These are phyloP conservation scores for Linepithema humile DNA, from an alignment of 1,140 invertebrate genomes.

Conservation along the genomic window DNA sequence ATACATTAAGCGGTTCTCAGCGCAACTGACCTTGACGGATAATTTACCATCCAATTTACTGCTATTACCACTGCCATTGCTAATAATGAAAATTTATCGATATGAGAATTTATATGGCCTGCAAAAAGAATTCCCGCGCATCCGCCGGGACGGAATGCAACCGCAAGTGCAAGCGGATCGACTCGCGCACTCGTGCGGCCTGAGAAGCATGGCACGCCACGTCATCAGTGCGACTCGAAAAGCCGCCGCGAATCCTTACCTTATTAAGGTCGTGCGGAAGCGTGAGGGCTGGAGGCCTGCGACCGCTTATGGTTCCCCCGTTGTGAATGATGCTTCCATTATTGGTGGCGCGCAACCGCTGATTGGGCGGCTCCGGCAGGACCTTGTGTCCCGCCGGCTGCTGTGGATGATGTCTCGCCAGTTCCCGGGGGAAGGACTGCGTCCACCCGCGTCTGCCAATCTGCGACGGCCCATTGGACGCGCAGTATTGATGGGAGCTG, in stretches of 20 bases:
- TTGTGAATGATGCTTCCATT: slow-evolving; percentile 92
- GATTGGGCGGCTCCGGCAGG: slow-evolving; percentile 87
- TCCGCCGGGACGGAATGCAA: no score
- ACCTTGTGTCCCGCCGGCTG: slow-evolving; percentile 86
- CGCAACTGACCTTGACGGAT: not conserved
- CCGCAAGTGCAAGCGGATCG: not conserved
- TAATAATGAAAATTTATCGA: not conserved
- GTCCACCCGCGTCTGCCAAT: slow-evolving; percentile 79
- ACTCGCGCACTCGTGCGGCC: not conserved
- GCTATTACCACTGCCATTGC: not conserved
- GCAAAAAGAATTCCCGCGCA: not conserved
- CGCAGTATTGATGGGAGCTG: slow-evolving; percentile 68
- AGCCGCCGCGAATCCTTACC: slow-evolving; percentile 67
- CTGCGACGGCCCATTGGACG: slow-evolving; percentile 54
- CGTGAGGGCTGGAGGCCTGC: slow-evolving; percentile 79
- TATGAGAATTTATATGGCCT: not conserved
- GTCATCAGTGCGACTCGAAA: slow-evolving; percentile 53
- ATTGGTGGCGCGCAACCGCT: slow-evolving; percentile 88
- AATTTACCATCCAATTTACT: not conserved
- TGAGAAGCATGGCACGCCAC: slow-evolving; percentile 27
- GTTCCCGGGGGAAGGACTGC: slow-evolving; percentile 82
- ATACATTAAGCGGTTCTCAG: not conserved
- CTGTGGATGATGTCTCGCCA: slow-evolving; percentile 74
- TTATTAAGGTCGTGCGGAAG: slow-evolving; percentile 77
- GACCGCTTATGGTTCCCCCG: slow-evolving; percentile 90